Evolutionary conservation across 1,140 invertebrate species (phyloP).

Genomic region (Psix sp.): DNA sequence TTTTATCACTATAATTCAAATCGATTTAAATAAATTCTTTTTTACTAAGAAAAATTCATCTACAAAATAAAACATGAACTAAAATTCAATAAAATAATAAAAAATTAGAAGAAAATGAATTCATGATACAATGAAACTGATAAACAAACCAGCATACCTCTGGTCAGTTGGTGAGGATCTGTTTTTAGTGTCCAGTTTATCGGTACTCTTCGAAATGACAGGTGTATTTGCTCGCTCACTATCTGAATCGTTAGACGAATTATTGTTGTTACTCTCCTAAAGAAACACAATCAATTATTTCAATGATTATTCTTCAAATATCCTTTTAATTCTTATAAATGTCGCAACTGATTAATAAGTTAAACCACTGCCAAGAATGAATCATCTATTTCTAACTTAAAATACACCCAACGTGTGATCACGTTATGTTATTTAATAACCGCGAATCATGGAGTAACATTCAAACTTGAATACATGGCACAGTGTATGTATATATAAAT

Average conservation of each 20-base stretch:
- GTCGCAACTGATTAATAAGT: conserved; percentile 52
- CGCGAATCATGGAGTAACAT: conserved; percentile 29
- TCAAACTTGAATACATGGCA: conserved; percentile 21
- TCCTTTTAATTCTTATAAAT: conserved; percentile 17
- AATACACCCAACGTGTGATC: conserved; percentile 44
- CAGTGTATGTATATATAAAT: conserved; percentile 13
- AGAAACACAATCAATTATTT: conserved; percentile 60
- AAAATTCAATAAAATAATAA: conserved; percentile 5
- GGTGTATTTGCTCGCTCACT: conserved; percentile 66
- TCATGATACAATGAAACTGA: conserved; percentile 2
- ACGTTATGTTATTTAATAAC: conserved; percentile 38
- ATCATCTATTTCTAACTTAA: conserved; percentile 51
- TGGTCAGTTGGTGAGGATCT: conserved; percentile 66
- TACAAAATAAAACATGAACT: too few species aligned
- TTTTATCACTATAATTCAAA: too few species aligned
- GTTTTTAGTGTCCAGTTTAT: conserved; percentile 26
- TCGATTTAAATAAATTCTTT: too few species aligned
- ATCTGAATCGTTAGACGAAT: conserved; percentile 69
- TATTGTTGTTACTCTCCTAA: conserved; percentile 76
- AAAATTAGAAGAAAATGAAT: conserved; percentile 11
- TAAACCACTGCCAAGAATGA: conserved; percentile 61
- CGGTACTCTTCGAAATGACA: conserved; percentile 22
- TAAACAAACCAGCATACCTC: conserved; percentile 73
- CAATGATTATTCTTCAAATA: neutral
- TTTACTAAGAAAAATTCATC: too few species aligned